Evolutionary conservation across 2,113 vertebrate species (phyloP), one percentile per base, ranked within the genome.

Genomic region (Echinops telfairi): DNA sequence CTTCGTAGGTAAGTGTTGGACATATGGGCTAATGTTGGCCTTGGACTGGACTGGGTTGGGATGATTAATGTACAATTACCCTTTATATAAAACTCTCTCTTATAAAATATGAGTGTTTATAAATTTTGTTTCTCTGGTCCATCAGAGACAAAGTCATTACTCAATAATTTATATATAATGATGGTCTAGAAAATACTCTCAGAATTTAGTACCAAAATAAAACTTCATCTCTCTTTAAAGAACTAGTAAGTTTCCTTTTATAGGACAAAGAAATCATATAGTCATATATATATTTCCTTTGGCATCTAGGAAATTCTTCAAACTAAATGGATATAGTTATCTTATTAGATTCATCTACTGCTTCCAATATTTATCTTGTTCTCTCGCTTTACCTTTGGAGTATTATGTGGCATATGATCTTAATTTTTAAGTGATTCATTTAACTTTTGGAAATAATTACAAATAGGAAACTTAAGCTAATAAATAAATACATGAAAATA

Each of bases 221-320:
- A 86, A 62, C 31, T 64, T 62, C 11, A 22, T 78, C 62, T 86
- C 17, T 77, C 47, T 16, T 77, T 62, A 53, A 78, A 19, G 10
- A 78, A 82, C 15, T 78, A 33, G 2, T 92, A 81, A 80, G 9
- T 70, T 90, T 83, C 31, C 43, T 80, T 84, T 87, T 31, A 88
- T 27, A 66, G 25, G 33, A 60, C 29, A 68, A 94, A 90, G 10
- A 92, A 92, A 90, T 8, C 78, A 53, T 76, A 83, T 92, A 66
- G 79, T 17, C 5, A 36, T 20, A 36, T 22, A 73, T 22, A 36
- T 36, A 22, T 36, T 36, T 36, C 71, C 33, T 73, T 73, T 73
- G 71, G 20, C 19, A 36, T 36, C 17, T n/a, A 90, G 77, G 33
- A 90, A 70, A 90, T 57, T 86, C 43, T 83, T 83, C 66, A 84